Base-by-base conservation (phyloP, 2,888 invertebrate species). In the Onchidella celtica region DNA sequence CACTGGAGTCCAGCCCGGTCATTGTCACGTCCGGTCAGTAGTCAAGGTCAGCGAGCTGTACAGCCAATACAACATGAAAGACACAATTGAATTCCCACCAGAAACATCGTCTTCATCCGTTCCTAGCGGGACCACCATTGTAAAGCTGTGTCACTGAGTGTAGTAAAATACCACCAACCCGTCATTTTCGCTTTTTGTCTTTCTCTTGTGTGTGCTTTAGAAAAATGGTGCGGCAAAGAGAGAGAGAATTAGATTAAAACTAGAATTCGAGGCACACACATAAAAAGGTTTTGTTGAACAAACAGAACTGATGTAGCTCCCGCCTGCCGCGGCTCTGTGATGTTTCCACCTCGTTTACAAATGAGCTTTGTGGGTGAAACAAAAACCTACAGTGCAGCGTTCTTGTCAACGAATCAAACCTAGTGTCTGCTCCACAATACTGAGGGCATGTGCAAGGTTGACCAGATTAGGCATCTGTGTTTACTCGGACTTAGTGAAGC, bases 341-440 rank as follows among this genome's bases (percentile, higher is more conserved):
- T 27, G 36, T 68, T 36, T 21, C 32, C 21, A 77, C 68, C 34
- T 55, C 77, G 27, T 63, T 75, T 76, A 63, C 66, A 47, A 76
- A 66, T 66, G 76, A 76, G 76, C 77, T 77, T 77, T 76, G 55
- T 57, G 68, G 36, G 76, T 47, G 77, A 77, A 68, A 77, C 77
- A 77, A 77, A 76, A 77, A 77, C 77, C 9, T 68, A 77, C 77
- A 77, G 34, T 77, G 40, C 32, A 1, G 68, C 77, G 68, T 29
- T n/a, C 68, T 68, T 77, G 77, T 77, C 68, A 77, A 77, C 68
- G 68, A 77, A 77, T 68, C 68, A 57, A 61, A 57, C 57, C 77
- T 36, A 68, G 36, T 77, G 77, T 77, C 66, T 55, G 32, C 17
- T 0, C n/a, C 24, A 68, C 66, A 76, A 77, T 77, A 68, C 68